Conservation (phyloP, 2,888 invertebrate species). For the Polia nebulosa region DNA sequence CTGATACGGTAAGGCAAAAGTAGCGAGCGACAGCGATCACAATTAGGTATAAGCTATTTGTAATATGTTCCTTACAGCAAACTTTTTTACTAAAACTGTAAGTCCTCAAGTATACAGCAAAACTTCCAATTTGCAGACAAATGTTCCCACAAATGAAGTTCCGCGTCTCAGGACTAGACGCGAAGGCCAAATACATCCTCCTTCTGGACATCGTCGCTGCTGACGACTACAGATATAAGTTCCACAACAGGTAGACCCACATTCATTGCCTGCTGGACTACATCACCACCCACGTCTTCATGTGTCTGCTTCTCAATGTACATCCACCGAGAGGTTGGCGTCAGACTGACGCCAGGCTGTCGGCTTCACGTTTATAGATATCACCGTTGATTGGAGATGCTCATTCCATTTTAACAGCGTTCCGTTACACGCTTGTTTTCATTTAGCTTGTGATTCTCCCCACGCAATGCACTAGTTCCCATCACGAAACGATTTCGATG, state of each 20-base stretch:
- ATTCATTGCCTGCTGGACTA: slow-evolving; percentile 78
- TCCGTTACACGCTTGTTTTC: slow-evolving; percentile 85
- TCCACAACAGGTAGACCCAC: slow-evolving; percentile 96
- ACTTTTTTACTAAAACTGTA: neutral
- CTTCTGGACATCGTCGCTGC: slow-evolving; percentile 99
- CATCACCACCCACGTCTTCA: slow-evolving; percentile 70
- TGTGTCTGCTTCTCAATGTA: slow-evolving; percentile 71
- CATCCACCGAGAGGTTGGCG: slow-evolving; percentile 74
- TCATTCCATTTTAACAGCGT: slow-evolving; percentile 76
- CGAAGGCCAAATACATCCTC: slow-evolving; percentile 99
- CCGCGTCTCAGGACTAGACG: slow-evolving; percentile 99
- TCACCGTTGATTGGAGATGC: slow-evolving; percentile 86
- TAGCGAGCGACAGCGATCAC: slow-evolving; percentile 19
- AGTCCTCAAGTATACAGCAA: slow-evolving; percentile 40
- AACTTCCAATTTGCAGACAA: slow-evolving; percentile 94
- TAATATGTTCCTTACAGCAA: slow-evolving; percentile 40
- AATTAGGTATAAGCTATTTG: slow-evolving; percentile 43
- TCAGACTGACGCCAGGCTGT: slow-evolving; percentile 72
- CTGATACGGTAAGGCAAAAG: neutral
- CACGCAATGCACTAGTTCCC: slow-evolving; percentile 88
- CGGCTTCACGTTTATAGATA: slow-evolving; percentile 75
- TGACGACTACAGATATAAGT: slow-evolving; percentile 99
- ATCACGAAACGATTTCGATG: slow-evolving; percentile 81
- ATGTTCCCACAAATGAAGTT: slow-evolving; percentile 99
- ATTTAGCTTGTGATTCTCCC: slow-evolving; percentile 89